A percentile compares a stretch with the other conserved stretches of the same genome.
Evolutionary conservation across 2,113 vertebrate species (phyloP).

Genomic region (Coracopsis vasa): DNA sequence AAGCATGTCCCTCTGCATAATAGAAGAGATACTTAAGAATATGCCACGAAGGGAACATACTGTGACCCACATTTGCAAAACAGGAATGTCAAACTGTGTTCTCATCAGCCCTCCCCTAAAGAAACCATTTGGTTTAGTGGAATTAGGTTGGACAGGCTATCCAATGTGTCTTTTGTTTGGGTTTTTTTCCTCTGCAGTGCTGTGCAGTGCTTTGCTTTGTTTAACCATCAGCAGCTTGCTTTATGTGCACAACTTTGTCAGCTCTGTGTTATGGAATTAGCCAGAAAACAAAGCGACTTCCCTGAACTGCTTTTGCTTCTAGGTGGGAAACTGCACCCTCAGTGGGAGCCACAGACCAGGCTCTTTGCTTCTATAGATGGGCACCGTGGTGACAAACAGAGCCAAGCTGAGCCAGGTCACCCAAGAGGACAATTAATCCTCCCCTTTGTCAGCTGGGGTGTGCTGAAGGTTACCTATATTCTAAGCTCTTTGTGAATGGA

Average conservation of each 20-base stretch:
- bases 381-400: not conserved
- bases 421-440: fast-evolving
- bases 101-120: constrained; percentile 68
- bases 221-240: not conserved
- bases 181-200: not conserved
- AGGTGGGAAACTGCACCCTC: not conserved
- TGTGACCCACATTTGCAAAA: constrained; percentile 71
- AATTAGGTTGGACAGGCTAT: constrained; percentile 47
- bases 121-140: constrained; percentile 40
- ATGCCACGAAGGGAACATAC: not conserved
- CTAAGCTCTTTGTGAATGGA: not conserved
- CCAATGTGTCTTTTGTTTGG: constrained; percentile 3
- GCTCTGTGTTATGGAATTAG: not conserved
- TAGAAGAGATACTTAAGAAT: not conserved
- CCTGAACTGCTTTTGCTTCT: not conserved
- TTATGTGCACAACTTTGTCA: not conserved
- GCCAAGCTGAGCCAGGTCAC: not conserved
- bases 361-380: not conserved
- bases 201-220: not conserved
- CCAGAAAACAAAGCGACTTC: constrained; percentile 6
- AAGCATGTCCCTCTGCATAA: not conserved
- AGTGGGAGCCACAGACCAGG: not conserved
- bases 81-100: constrained; percentile 67
- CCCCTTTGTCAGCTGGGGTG: not conserved
- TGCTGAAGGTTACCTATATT: not conserved